Evolutionary conservation across 2,113 vertebrate species (phyloP), one percentile per base, ranked within the genome.

Genomic region (Hyperoodon ampullatus): DNA sequence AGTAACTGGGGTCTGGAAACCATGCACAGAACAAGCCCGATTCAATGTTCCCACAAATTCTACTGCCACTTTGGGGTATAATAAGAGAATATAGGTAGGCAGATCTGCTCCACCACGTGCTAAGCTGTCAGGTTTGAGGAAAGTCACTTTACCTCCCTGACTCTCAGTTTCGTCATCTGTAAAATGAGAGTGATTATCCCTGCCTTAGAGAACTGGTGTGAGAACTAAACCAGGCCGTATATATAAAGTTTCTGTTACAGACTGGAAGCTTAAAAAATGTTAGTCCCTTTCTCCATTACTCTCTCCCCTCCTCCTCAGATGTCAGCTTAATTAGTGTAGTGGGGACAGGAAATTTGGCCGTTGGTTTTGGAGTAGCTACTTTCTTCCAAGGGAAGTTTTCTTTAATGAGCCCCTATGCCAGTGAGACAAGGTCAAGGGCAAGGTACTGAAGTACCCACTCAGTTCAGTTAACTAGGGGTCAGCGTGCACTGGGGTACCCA

Each of bases 391-490:
- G 21, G 30, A 53, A 82, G 44, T 93, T 96, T 90, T 77, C 81
- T 97, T 94, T 96, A 94, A 94, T 74, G 44, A 97, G 53, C 30
- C 42, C 82, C 24, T 28, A 89, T 83, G 83, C 70, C 12, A 30
- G 74, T 44, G 42, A 93, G 93, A 89, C 66, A 87, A 96, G 71
- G 87, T 83, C 92, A 96, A 88, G 42, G 53, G 39, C 58, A 96
- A 95, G 66, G 18, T 78, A 75, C n/a, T 88, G 28, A 95, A 89
- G 23, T 63, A 78, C 24, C 39, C 82, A 81, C 75, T 97, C 63
- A 88, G 39, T 89, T 94, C 71, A 6, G 80, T 61, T 95, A 65
- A 91, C 66, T 75, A 91, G 28, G 30, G 89, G 65, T 61, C 55
- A 26, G 10, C 58, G 60, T n/a, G 28, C 18, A 10, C 23, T 81